Percentiles rank a stretch among this genome's conserved stretches.
Conservation (phyloP, 2,888 invertebrate genomes). For the Agrotis puta region DNA sequence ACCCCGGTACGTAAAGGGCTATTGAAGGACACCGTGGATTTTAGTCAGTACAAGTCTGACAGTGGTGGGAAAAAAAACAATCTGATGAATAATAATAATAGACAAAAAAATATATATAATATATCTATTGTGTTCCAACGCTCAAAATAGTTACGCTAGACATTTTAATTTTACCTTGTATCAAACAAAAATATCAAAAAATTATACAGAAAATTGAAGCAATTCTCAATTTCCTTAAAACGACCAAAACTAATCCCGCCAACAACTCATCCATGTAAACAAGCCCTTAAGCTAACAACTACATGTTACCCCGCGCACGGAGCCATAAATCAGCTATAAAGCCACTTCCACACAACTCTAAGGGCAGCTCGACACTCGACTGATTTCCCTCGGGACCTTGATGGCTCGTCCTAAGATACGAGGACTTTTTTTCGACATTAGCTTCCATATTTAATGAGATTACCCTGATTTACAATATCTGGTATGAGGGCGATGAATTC, state of each 20-base stretch:
- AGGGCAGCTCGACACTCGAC: constrained; percentile 55
- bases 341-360: constrained; percentile 49
- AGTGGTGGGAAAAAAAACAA: too few species aligned
- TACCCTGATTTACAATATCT: constrained; percentile 49
- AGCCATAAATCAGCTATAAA: constrained; percentile 63
- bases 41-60: too few species aligned
- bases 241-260: constrained; percentile 5
- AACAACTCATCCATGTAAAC: neutral
- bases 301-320: constrained; percentile 33
- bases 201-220: neutral
- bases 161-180: neutral
- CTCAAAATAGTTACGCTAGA: neutral
- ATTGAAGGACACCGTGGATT: too few species aligned
- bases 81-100: too few species aligned
- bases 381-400: constrained; percentile 70
- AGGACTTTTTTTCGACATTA: constrained; percentile 56
- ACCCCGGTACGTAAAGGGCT: too few species aligned
- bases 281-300: constrained; percentile 34
- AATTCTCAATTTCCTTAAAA: constrained; percentile 1
- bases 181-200: neutral
- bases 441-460: constrained; percentile 60
- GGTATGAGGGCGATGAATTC: constrained; percentile 27
- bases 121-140: too few species aligned
- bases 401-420: constrained; percentile 60
- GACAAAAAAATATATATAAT: too few species aligned